phyloP scores from a whole-genome alignment of 2,888 invertebrate species.

The Alcis repandata region DNA sequence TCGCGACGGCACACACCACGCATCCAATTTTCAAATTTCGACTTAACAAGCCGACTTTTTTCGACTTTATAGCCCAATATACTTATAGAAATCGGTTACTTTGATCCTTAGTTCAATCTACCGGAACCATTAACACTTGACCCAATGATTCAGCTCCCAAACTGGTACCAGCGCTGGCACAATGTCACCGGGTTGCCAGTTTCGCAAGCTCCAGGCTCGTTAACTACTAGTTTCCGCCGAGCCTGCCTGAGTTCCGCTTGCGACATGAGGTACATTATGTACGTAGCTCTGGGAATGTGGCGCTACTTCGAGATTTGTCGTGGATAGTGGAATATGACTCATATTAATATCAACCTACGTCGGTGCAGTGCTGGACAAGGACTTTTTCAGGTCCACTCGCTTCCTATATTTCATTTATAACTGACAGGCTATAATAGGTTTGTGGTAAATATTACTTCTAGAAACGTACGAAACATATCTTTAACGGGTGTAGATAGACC shows the following conservation, averaged over 20 bases:
- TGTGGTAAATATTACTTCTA: too few species aligned
- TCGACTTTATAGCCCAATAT: too few species aligned
- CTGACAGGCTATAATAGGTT: too few species aligned
- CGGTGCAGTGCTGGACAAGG: too few species aligned
- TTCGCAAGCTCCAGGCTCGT: slow-evolving; percentile 45
- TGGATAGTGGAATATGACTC: not conserved
- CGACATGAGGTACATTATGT: slow-evolving; percentile 7
- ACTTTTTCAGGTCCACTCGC: too few species aligned
- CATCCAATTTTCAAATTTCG: too few species aligned
- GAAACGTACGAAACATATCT: too few species aligned
- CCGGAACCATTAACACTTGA: slow-evolving; percentile 11
- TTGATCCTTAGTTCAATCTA: not conserved
- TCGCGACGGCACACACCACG: too few species aligned
- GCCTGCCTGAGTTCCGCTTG: slow-evolving; percentile 43
- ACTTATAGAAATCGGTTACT: too few species aligned
- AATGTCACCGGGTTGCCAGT: slow-evolving; percentile 46
- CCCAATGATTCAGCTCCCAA: slow-evolving; percentile 22
- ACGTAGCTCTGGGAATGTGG: slow-evolving; percentile 11
- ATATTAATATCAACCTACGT: not conserved
- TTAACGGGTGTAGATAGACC: too few species aligned
- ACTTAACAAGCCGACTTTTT: too few species aligned
- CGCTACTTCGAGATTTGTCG: not conserved
- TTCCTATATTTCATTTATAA: too few species aligned
- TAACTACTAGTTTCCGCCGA: slow-evolving; percentile 50
- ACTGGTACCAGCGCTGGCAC: slow-evolving; percentile 21